Base-by-base conservation (phyloP, 2,113 vertebrate genomes). In the Psittacula cyanocephala region DNA sequence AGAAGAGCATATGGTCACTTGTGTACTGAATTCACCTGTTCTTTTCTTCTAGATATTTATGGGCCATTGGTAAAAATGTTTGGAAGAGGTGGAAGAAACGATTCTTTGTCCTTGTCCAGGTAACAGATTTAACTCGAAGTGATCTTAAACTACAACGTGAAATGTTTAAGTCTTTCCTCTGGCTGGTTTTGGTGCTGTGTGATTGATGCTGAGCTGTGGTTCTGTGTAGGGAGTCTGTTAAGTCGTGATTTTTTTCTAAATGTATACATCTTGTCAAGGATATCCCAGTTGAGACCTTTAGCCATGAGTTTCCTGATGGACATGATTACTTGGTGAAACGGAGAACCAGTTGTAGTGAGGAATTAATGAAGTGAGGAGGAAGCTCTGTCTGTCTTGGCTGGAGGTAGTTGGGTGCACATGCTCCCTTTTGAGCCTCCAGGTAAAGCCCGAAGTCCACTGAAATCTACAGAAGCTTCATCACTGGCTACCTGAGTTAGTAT, bases 41-140 rank as follows among this genome's bases (percentile, higher is more conserved):
- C 70, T 93, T 97, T 88, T 92, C 59, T 91, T 59, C 52, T 98
- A 99, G 99, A 93, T 99, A 99, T 97, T 98, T 99, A 67, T 99
- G 99, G 99, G 98, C 98, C 89, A 99, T 99, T 63, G 99, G 99
- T 93, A 99, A 99, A 97, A 99, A 99, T 43, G 99, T 99, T 88
- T 99, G 99, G 99, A 99, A 99, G 97, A 99, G 99, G 96, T 99
- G 99, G 99, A 99, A 99, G 98, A 99, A 99, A 93, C 98, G 99
- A 50, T 99, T 99, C 97, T 99, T 99, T 97, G 99, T 99, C 80
- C 97, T 99, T 79, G 99, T 99, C 47, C 99, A 99, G 99, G 99
- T 99, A 98, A 98, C 95, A 91, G 87, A 89, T 97, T 95, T 93
- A 96, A 74, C 68, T 86, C 65, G 43, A 85, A 93, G n/a, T 92